phyloP scores from a whole-genome alignment of 2,888 invertebrate genomes.

The Muscina levida region DNA sequence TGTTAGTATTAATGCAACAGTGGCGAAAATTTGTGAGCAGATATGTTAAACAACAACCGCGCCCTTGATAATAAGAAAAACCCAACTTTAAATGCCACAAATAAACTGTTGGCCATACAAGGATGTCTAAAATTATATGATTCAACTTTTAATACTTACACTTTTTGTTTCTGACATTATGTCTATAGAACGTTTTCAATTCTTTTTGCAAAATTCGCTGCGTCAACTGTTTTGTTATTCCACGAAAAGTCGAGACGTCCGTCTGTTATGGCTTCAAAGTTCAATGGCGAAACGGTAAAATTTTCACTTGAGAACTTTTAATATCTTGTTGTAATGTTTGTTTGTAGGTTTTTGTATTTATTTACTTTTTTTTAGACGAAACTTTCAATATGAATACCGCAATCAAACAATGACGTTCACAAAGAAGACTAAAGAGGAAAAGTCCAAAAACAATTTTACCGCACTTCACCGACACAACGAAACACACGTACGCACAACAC shows the following conservation, averaged over 20 bases:
- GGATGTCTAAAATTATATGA: no score
- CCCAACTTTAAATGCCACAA: constrained; percentile 17
- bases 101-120: no score
- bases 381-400: no score
- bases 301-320: constrained; percentile 30
- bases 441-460: constrained; percentile 46
- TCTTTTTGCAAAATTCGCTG: neutral
- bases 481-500: constrained; percentile 22
- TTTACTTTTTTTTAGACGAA: constrained; percentile 7
- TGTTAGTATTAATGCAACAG: constrained; percentile 48
- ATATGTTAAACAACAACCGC: constrained; percentile 57
- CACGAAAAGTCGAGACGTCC: neutral
- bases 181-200: constrained; percentile 14
- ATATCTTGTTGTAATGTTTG: constrained; percentile 8
- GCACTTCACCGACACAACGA: constrained; percentile 32
- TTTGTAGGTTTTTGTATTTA: no score
- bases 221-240: neutral
- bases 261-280: constrained; percentile 38
- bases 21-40: constrained; percentile 44
- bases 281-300: constrained; percentile 27
- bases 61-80: constrained; percentile 57
- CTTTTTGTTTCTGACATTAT: constrained; percentile 77
- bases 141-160: constrained; percentile 75
- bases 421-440: constrained; percentile 16
- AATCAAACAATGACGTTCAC: no score